phyloP scores from a whole-genome alignment of 1,140 invertebrate genomes.

The Euwallacea fornicatus region DNA sequence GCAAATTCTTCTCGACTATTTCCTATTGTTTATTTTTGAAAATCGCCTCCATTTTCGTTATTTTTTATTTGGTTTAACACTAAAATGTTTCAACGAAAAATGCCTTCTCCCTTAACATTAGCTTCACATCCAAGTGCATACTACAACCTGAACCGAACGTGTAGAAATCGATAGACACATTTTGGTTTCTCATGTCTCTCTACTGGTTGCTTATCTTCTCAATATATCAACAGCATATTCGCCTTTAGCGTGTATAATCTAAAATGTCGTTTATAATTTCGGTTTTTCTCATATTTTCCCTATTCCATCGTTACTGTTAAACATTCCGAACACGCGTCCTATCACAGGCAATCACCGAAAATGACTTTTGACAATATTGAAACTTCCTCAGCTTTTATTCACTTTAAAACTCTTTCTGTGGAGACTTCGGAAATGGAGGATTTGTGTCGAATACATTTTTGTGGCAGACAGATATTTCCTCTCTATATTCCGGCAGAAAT shows the following conservation, averaged over 20 bases:
- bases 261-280: conserved; percentile 14
- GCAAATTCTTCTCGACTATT: no score
- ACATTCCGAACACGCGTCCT: conserved; percentile 21
- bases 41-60: no score
- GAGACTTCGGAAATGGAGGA: conserved; percentile 15
- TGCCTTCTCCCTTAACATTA: no score
- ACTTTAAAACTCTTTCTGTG: conserved; percentile 18
- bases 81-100: no score
- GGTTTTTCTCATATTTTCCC: conserved; percentile 5
- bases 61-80: no score
- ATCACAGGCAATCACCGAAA: conserved; percentile 14
- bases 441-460: background rate
- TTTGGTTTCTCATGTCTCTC: no score
- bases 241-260: conserved; percentile 17
- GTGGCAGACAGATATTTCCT: no score
- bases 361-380: conserved; percentile 25
- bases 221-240: background rate
- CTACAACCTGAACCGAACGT: no score
- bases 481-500: no score
- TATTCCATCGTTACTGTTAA: background rate
- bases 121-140: no score
- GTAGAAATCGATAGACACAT: no score
- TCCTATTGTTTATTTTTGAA: no score
- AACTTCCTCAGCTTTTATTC: conserved; percentile 15
- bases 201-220: background rate